These are phyloP conservation scores for Ptilonorhynchus violaceus DNA, from an alignment of 2,113 vertebrate genomes.

Conservation along the genomic window DNA sequence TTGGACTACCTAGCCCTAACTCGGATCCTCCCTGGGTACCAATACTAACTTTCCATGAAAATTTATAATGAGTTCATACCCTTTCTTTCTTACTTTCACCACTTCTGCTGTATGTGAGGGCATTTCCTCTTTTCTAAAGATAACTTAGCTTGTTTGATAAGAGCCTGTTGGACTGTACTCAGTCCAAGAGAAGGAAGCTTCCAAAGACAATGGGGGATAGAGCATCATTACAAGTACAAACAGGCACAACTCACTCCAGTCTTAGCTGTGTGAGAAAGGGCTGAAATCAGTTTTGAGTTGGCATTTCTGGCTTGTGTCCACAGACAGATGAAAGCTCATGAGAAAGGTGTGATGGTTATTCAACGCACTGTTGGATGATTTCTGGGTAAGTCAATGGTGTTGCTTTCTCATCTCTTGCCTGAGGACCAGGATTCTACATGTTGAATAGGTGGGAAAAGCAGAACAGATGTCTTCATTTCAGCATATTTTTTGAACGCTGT, in stretches of 20 bases:
- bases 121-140: background rate
- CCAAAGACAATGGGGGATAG: background rate
- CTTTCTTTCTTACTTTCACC: background rate
- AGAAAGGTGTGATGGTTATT: background rate
- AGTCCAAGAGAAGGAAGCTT: background rate
- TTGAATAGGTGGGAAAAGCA: background rate
- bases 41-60: background rate
- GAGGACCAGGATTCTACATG: background rate
- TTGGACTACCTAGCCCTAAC: background rate
- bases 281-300: background rate
- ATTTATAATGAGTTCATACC: background rate
- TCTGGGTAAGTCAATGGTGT: background rate
- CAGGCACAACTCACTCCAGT: background rate
- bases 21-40: background rate
- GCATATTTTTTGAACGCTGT: background rate
- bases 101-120: background rate
- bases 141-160: background rate
- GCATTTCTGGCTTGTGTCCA: background rate
- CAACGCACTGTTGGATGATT: background rate
- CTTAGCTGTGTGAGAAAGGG: background rate
- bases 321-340: background rate
- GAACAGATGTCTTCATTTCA: background rate
- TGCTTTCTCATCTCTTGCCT: background rate
- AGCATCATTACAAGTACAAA: background rate
- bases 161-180: background rate